Evolutionary conservation across 2,113 vertebrate genomes (phyloP).

Genomic region (Casuarius casuarius): DNA sequence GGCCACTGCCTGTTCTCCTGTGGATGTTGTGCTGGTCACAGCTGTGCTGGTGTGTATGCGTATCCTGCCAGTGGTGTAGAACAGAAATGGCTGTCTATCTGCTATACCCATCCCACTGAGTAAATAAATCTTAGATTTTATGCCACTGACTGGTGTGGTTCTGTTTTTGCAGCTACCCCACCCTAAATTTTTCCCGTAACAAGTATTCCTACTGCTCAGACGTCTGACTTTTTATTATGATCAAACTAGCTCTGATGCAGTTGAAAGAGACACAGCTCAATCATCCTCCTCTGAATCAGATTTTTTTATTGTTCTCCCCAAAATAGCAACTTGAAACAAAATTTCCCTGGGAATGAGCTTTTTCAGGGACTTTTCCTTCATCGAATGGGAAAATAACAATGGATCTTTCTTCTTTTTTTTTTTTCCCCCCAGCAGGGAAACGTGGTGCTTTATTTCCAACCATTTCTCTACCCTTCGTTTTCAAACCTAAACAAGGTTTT

Average conservation of each 20-base stretch:
- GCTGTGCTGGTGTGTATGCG: neutral
- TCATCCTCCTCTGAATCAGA: neutral
- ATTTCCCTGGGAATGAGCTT: neutral
- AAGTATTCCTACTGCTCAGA: neutral
- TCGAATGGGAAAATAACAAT: neutral
- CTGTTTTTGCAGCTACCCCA: neutral
- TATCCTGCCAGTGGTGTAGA: neutral
- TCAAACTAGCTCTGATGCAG: neutral
- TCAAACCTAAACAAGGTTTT: neutral
- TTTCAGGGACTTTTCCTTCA: neutral
- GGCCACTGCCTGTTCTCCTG: accelerated
- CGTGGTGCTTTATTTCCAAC: neutral
- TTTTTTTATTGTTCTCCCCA: neutral
- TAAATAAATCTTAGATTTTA: neutral
- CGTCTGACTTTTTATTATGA: neutral
- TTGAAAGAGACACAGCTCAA: neutral
- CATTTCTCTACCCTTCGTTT: neutral
- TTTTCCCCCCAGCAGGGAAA: neutral
- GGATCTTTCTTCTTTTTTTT: neutral
- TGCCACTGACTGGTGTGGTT: neutral
- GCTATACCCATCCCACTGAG: neutral
- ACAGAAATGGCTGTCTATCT: neutral
- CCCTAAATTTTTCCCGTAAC: neutral
- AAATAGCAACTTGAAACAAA: neutral
- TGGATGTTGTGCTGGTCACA: neutral